Evolutionary conservation across 2,113 vertebrate species (phyloP).

Genomic region (Sporophila hypoxantha): DNA sequence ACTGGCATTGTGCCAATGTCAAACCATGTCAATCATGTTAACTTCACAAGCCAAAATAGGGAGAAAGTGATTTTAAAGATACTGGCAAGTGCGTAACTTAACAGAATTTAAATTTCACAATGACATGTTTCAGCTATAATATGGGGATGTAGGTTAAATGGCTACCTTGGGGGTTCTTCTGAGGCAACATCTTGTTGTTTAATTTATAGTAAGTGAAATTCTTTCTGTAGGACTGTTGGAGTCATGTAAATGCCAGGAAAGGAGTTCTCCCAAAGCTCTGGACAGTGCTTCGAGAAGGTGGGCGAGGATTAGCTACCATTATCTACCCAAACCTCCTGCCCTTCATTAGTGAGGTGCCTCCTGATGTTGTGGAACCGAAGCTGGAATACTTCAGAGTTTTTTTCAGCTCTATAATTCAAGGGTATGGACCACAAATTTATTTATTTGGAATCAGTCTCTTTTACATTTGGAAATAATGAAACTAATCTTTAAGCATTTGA

Average conservation of each 20-base stretch:
- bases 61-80: background rate
- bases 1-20: too few relatives aligned
- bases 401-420: slow-evolving; percentile 79
- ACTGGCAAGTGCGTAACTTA: background rate
- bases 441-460: background rate
- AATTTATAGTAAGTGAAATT: background rate
- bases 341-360: slow-evolving; percentile 86
- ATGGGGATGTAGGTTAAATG: background rate
- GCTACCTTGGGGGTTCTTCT: background rate
- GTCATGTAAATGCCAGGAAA: slow-evolving; percentile 86
- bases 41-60: background rate
- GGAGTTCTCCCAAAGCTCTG: slow-evolving; percentile 91
- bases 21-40: too few relatives aligned
- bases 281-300: slow-evolving; percentile 83
- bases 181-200: background rate
- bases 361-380: slow-evolving; percentile 73
- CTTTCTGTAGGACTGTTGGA: slow-evolving; percentile 87
- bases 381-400: slow-evolving; percentile 84
- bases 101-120: background rate
- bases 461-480: background rate
- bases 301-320: slow-evolving; percentile 83
- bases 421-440: slow-evolving; percentile 69
- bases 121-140: background rate
- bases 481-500: background rate
- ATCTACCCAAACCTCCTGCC: slow-evolving; percentile 90